These are phyloP conservation scores for Suricata suricatta DNA, from an alignment of 2,113 vertebrate genomes.

Conservation along the genomic window DNA sequence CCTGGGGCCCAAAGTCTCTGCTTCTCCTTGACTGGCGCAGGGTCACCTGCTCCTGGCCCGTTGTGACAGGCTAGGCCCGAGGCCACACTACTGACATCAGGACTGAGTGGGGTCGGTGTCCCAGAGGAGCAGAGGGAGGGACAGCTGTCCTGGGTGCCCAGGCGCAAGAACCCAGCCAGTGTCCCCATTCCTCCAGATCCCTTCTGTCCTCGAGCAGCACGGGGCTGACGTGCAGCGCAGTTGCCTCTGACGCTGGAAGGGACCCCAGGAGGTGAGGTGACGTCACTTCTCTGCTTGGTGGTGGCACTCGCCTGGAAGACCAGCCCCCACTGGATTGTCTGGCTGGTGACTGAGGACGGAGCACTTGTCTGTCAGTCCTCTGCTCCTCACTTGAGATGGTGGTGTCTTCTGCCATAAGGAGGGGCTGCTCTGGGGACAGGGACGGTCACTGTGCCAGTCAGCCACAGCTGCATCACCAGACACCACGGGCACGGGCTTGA, in stretches of 20 bases:
- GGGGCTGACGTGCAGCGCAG: not conserved
- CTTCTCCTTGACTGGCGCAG: not conserved
- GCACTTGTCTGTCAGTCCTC: not conserved
- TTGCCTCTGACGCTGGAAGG: not conserved
- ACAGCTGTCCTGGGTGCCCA: too few relatives aligned
- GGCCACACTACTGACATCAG: not conserved
- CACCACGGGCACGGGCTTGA: fast-evolving
- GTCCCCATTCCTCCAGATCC: not conserved
- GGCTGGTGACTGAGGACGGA: too few relatives aligned
- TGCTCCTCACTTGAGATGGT: not conserved
- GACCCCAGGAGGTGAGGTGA: not conserved
- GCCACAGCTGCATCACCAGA: not conserved
- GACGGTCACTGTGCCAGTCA: not conserved
- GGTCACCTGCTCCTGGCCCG: not conserved
- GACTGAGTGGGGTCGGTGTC: too few relatives aligned
- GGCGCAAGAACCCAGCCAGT: not conserved
- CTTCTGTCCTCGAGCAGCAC: not conserved
- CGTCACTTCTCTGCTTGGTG: not conserved
- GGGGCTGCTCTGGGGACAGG: too few relatives aligned
- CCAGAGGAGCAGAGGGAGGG: not conserved
- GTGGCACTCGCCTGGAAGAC: not conserved
- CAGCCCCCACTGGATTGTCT: not conserved
- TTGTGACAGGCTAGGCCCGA: fast-evolving
- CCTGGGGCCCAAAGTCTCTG: not conserved
- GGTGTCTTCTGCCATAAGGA: not conserved